Percentiles rank a stretch among this genome's conserved stretches.
Evolutionary conservation across 2,113 vertebrate genomes (phyloP).

Genomic region (Hyla sarda): DNA sequence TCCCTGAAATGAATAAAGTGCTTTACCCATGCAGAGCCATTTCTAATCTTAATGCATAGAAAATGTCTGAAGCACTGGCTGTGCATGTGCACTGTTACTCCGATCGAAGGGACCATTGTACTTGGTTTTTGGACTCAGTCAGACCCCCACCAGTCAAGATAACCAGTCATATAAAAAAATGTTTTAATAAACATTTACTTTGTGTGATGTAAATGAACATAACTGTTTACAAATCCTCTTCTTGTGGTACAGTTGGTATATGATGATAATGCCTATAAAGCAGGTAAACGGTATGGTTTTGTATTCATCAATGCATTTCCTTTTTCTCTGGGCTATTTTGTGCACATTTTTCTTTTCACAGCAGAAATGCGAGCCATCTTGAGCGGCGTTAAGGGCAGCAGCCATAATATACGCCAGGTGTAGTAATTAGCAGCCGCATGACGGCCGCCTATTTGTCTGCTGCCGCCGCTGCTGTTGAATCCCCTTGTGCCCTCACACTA

Average conservation of each 20-base stretch:
- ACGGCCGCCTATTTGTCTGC: conserved; percentile 83
- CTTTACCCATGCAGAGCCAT: no score
- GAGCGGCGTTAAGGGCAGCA: conserved; percentile 74
- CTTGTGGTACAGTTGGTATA: neutral
- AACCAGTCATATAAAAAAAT: no score
- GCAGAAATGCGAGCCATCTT: conserved; percentile 69
- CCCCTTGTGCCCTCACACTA: conserved; percentile 81
- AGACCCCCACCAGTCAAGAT: no score
- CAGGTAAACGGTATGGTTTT: neutral
- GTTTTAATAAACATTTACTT: no score
- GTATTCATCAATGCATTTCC: conserved; percentile 21
- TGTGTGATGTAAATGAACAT: neutral
- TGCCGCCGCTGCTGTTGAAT: conserved; percentile 79
- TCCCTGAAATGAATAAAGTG: no score
- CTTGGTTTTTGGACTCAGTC: no score
- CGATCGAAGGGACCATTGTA: no score
- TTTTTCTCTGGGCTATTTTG: conserved; percentile 54
- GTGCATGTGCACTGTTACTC: no score
- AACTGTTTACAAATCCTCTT: no score
- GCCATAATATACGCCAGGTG: conserved; percentile 85
- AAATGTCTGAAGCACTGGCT: no score
- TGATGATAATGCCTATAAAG: neutral
- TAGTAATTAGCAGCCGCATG: conserved; percentile 84
- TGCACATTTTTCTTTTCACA: conserved; percentile 10
- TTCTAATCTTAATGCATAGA: no score